phyloP scores from a whole-genome alignment of 2,797 vertebrate genomes.

The Cephalopachus bancanus region DNA sequence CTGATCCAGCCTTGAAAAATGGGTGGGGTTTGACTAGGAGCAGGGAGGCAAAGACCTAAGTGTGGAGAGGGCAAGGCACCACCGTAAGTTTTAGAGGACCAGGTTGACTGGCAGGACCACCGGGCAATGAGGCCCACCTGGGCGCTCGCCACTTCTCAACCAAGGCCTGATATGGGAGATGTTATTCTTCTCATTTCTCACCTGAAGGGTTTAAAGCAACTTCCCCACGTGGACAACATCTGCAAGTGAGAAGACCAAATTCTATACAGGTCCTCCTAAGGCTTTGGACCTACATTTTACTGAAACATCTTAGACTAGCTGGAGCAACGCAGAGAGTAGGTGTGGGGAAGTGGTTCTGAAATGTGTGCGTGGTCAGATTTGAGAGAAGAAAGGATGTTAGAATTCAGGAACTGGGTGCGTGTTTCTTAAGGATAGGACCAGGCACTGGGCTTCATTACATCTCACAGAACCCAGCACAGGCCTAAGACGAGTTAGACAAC shows the following conservation, averaged over 20 bases:
- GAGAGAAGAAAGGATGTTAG: not conserved
- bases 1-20: not conserved
- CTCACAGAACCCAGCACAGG: not conserved
- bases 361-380: not conserved
- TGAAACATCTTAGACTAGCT: not conserved
- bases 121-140: not conserved
- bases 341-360: not conserved
- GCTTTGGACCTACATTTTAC: not conserved
- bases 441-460: not conserved
- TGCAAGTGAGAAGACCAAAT: not conserved
- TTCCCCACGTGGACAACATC: too few relatives aligned
- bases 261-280: accelerated
- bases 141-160: not conserved
- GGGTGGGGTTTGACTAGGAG: not conserved
- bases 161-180: not conserved
- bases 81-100: not conserved
- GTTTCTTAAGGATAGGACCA: not conserved
- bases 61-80: not conserved
- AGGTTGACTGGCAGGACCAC: not conserved
- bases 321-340: accelerated
- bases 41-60: not conserved
- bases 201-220: not conserved
- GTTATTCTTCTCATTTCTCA: not conserved
- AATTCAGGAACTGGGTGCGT: not conserved
- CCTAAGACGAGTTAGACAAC: not conserved